Base-by-base conservation (phyloP, 1,140 invertebrate genomes). In the Lucilia sericata region DNA sequence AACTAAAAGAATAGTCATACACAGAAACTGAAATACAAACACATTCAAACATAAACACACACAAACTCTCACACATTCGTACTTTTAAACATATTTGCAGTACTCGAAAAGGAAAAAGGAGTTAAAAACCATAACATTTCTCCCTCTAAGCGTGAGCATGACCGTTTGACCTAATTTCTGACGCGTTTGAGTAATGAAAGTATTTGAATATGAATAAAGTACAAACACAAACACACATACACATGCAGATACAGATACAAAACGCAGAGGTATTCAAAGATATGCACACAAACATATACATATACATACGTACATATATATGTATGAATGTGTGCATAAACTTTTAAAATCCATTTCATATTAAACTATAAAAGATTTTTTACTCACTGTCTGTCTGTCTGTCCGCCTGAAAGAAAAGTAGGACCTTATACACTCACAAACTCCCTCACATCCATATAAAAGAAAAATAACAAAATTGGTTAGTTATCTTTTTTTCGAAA, bases 101-200 rank as follows among this genome's bases (percentile, higher is more conserved):
- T 42, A 42, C 42, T 60, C 14, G 65, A 14, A 78, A 12, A 51
- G 19, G 5, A 49, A 49, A 80, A 80, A 80, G 76, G 76, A 80
- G 76, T 80, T 80, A 80, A 51, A 92, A 87, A 82, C 76, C 76
- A 80, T 80, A 80, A 80, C 76, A 80, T 82, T 82, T 74, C 55
- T 74, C 82, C 82, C 82, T 65, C 82, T 36, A 82, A 82, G 82
- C 82, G 82, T 74, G 82, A 82, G 87, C 87, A 88, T 88, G 88
- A 88, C 88, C 86, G 86, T 88, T 88, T 88, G 88, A 88, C 88
- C 88, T 82, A 88, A 88, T 88, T 88, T 88, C 84, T 30, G 65
- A 70, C 60, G 51, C 84, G 84, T 80, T 55, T 85, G 86, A 86
- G 84, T 87, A 87, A 87, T 88, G 81, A 85, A 84, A 84, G 85